Percentiles rank a stretch among this genome's conserved stretches.
Evolutionary conservation across 2,888 invertebrate species (phyloP).

Genomic region (Drosophila anomalata): DNA sequence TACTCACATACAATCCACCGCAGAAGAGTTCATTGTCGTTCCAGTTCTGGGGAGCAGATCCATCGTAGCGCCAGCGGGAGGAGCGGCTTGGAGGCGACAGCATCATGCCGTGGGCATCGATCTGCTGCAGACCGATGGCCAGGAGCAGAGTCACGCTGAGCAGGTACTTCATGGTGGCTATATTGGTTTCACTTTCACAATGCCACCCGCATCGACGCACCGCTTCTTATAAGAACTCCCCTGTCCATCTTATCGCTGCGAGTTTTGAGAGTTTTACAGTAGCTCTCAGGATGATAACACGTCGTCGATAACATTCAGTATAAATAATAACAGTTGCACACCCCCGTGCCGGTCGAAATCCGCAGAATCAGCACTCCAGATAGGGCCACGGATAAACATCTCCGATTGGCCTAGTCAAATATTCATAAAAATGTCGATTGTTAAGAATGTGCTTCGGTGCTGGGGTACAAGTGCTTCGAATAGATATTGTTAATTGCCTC

Average conservation of each 20-base stretch:
- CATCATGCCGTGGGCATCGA: slow-evolving; percentile 85
- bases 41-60: slow-evolving; percentile 84
- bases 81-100: slow-evolving; percentile 85
- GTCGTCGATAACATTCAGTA: slow-evolving; percentile 15
- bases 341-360: slow-evolving; percentile 9
- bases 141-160: slow-evolving; percentile 52
- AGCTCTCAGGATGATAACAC: slow-evolving; percentile 29
- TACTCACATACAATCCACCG: slow-evolving; percentile 84
- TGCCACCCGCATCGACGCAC: slow-evolving; percentile 15
- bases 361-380: slow-evolving; percentile 9
- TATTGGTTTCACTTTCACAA: slow-evolving; percentile 62
- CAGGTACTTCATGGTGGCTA: slow-evolving; percentile 54
- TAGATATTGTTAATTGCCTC: slow-evolving; percentile 13
- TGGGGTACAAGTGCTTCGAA: neutral
- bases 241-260: slow-evolving; percentile 22
- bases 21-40: slow-evolving; percentile 86
- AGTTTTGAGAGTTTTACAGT: slow-evolving; percentile 59
- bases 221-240: slow-evolving; percentile 29
- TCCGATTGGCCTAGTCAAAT: slow-evolving; percentile 40
- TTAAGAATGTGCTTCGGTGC: neutral
- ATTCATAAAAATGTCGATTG: slow-evolving; percentile 50
- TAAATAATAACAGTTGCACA: slow-evolving; percentile 28
- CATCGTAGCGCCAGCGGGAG: slow-evolving; percentile 85
- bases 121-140: slow-evolving; percentile 58
- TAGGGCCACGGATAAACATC: slow-evolving; percentile 51